Evolutionary conservation across 2,113 vertebrate genomes (phyloP), one percentile per base, ranked within the genome.

Genomic region (Cyphomyrus discorhynchus): DNA sequence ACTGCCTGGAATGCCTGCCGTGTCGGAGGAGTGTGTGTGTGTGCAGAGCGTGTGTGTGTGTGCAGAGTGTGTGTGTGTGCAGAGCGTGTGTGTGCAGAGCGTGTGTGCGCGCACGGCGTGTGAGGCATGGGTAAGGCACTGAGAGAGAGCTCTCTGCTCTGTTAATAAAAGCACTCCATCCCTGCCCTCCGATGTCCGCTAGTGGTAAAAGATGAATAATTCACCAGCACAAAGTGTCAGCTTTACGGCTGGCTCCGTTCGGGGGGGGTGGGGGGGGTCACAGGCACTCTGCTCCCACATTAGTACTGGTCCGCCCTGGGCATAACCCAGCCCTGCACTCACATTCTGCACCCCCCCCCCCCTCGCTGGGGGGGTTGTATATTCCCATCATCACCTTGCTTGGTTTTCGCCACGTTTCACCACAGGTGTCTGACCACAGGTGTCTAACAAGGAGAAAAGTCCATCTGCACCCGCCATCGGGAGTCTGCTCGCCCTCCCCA

Each of bases 221-320:
- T 82, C 86, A 93, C 90, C 85, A 77, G 83, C 84, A 83, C 56
- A 91, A 91, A 93, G 89, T 89, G 90, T 91, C 90, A 89, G 90
- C 80, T 92, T 91, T 90, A 90, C 70, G 52, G 91, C 74, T 62
- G 31, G 66, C 58, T 86, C 89, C 89, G n/a, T 62, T 62, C 58
- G 10, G n/a, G n/a, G n/a, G 90, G 91, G 77, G 56, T 10, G 21
- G 90, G 90, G 85, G 90, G 91, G 77, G 56, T 15, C 49, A 10
- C 31, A 35, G 85, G 80, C 52, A 80, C 21, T 24, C 56, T 62
- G 6, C 62, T 31, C 62, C 31, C 13, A 66, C 70, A 17, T 24
- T n/a, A 47, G 31, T 17, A 80, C 74, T 19, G 35, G 35, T 6
- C 31, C 35, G 4, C 74, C 31, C 35, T n/a, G n/a, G 74, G 74